phyloP scores from a whole-genome alignment of 2,113 vertebrate genomes.

The Mesitornis unicolor region DNA sequence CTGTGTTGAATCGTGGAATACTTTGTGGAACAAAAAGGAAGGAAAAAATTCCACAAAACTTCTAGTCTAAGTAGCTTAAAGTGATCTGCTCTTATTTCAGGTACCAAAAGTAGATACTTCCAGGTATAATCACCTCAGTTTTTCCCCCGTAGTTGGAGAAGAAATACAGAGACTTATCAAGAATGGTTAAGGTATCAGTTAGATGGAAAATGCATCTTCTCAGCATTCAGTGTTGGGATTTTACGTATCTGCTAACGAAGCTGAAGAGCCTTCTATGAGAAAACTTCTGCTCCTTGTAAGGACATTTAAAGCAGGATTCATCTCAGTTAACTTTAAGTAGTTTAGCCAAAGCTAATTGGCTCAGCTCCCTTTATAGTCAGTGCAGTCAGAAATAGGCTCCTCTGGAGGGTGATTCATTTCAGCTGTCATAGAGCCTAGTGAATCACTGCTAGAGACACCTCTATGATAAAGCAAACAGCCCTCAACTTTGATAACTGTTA shows the following conservation, averaged over 20 bases:
- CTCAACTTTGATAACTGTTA: background rate
- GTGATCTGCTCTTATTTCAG: background rate
- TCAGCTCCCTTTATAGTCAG: background rate
- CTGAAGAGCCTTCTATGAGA: background rate
- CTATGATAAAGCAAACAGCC: background rate
- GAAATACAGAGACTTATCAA: background rate
- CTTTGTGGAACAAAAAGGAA: background rate
- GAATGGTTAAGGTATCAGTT: background rate
- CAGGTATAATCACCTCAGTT: background rate
- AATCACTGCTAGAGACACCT: background rate
- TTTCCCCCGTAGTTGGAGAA: background rate
- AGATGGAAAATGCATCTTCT: background rate
- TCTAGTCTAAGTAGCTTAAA: background rate
- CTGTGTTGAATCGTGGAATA: background rate
- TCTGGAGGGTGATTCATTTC: background rate
- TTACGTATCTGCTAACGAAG: background rate
- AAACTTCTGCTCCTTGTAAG: background rate
- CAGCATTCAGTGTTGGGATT: accelerated
- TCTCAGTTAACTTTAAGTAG: background rate
- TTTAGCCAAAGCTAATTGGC: background rate
- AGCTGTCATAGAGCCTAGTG: background rate
- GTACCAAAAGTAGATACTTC: background rate
- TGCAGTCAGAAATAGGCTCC: background rate
- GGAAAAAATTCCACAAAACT: background rate
- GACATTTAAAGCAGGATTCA: background rate